Base-by-base conservation (phyloP, 2,888 invertebrate species). In the Lasioglossum villosulum region DNA sequence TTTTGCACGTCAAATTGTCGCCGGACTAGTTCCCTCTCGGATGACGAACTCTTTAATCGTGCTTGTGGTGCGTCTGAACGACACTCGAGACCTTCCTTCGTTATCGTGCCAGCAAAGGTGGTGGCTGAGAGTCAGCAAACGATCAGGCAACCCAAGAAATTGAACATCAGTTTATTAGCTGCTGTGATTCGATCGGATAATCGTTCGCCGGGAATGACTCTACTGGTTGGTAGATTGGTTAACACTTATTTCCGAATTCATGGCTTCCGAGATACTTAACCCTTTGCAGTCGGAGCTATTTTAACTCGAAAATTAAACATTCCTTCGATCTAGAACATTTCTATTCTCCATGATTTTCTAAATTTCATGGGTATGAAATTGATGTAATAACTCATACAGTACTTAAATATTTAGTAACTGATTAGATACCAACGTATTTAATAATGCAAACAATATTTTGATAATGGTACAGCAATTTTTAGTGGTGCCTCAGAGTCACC, bases 1-100 rank as follows among this genome's bases (percentile, higher is more conserved):
- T 90, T 90, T 90, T 80, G 79, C 84, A 75, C 86, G 90, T 86
- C 84, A 90, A 90, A 90, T 90, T 90, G 90, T 87, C 83, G 83
- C 80, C 84, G 82, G 68, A 75, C 79, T 70, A 34, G 71, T 59
- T 75, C 80, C 72, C 75, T 83, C 82, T 78, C 77, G 84, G 66
- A 86, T 82, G 87, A 89, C 82, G 84, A 88, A 89, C 88, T 84
- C 88, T 84, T 88, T 88, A 87, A 88, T 89, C 88, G 88, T 82
- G 83, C 80, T 52, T 78, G 66, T 71, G 82, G 84, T 78, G 88
- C 86, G 80, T 84, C 79, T 34, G 23, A 84, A 85, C 85, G 81
- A 82, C 77, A 83, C 87, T 82, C 78, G 85, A 82, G 77, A 80
- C 70, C 79, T 79, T 74, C 71, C 80, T 81, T 87, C 80, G 72